Evolutionary conservation across 1,140 invertebrate genomes (phyloP).

Genomic region (Pantala flavescens): DNA sequence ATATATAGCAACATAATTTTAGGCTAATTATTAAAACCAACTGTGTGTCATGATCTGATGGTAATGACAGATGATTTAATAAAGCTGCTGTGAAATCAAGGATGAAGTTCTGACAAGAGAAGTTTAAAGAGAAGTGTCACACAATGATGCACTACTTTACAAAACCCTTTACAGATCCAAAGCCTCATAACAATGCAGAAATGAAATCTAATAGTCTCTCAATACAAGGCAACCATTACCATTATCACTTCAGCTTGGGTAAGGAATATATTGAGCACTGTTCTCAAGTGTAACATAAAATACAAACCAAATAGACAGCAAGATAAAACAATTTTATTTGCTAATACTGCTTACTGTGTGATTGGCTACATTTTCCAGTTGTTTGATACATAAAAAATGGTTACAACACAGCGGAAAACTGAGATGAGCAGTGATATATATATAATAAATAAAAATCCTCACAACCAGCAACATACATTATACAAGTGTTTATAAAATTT

Average conservation of each 20-base stretch:
- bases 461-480: neutral
- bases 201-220: slow-evolving; percentile 7
- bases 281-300: neutral
- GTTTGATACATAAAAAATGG: neutral
- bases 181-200: slow-evolving; percentile 9
- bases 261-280: neutral
- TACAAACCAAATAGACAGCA: slow-evolving; percentile 7
- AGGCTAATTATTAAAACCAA: neutral
- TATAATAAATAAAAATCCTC: neutral
- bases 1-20: neutral
- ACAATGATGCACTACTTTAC: slow-evolving; percentile 2
- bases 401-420: neutral
- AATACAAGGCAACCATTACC: slow-evolving; percentile 9
- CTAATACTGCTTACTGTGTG: slow-evolving; percentile 9
- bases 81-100: neutral
- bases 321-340: slow-evolving; percentile 11
- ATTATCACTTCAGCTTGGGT: neutral
- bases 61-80: slow-evolving; percentile 4
- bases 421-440: slow-evolving; percentile 12
- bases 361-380: slow-evolving; percentile 6
- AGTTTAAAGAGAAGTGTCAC: neutral
- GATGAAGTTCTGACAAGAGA: neutral
- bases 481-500: neutral
- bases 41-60: slow-evolving; percentile 7
- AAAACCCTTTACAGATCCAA: slow-evolving; percentile 9